Conservation (phyloP, 2,113 vertebrate species). For the Corydoras sp. region DNA sequence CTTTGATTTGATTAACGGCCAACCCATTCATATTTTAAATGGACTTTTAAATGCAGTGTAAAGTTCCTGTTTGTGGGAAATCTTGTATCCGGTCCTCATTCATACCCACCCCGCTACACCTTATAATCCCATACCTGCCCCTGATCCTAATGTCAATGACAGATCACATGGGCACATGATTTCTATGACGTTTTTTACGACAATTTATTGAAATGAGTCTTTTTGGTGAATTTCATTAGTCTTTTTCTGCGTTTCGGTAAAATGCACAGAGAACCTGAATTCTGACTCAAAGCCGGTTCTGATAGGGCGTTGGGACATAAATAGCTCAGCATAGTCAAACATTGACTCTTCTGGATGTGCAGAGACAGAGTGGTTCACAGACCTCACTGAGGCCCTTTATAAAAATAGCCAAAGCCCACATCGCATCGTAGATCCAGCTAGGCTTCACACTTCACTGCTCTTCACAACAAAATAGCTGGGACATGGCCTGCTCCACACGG, state of each 20-base stretch:
- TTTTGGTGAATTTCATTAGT: no score
- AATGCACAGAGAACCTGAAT: constrained; percentile 8
- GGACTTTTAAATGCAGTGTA: no score
- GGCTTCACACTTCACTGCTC: neutral
- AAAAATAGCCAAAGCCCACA: constrained; percentile 25
- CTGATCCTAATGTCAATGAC: no score
- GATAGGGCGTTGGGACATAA: constrained; percentile 40
- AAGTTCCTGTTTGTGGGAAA: no score
- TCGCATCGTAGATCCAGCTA: neutral
- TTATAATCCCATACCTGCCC: no score
- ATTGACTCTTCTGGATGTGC: constrained; percentile 18
- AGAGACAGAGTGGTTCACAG: constrained; percentile 14
- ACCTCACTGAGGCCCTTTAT: constrained; percentile 1
- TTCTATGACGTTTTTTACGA: no score
- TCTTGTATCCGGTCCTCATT: no score
- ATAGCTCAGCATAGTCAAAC: constrained; percentile 26
- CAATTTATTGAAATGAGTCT: no score
- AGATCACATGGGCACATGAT: no score
- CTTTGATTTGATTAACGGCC: no score
- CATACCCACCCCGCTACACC: no score
- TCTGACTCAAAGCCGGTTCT: constrained; percentile 24
- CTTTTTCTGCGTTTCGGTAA: neutral
- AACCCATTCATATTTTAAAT: no score
- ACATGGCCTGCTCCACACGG: neutral
- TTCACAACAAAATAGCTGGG: constrained; percentile 1